A percentile compares a stretch with the other conserved stretches of the same genome.
Evolutionary conservation across 2,888 invertebrate species (phyloP).

Genomic region (Habrosyne pyritoides): DNA sequence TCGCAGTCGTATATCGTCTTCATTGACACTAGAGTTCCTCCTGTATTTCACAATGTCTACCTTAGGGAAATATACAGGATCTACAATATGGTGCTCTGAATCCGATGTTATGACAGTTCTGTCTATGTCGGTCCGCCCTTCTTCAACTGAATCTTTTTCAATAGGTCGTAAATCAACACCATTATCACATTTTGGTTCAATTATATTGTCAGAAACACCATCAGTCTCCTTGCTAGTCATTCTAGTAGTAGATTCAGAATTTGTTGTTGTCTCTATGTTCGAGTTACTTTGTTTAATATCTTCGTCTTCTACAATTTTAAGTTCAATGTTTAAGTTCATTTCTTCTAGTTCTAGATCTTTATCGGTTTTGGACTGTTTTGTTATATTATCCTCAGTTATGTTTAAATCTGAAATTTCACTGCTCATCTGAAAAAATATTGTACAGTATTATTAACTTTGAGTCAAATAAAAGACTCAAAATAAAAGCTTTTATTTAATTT

Average conservation of each 20-base stretch:
- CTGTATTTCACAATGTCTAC: conserved; percentile 71
- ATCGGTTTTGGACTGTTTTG: conserved; percentile 40
- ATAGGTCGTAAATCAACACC: conserved; percentile 17
- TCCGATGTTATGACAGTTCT: conserved; percentile 38
- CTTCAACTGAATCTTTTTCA: conserved; percentile 21
- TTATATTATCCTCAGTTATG: conserved; percentile 50
- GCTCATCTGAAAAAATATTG: conserved; percentile 49
- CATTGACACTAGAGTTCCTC: conserved; percentile 76
- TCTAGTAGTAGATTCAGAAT: conserved; percentile 19
- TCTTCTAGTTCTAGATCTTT: conserved; percentile 64
- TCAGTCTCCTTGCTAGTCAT: conserved; percentile 16
- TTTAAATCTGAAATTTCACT: conserved; percentile 56
- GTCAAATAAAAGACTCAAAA: too few species aligned
- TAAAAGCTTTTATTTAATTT: too few species aligned
- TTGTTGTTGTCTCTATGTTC: conserved; percentile 16
- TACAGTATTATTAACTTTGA: background rate
- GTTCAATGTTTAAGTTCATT: conserved; percentile 67
- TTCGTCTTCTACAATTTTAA: conserved; percentile 79
- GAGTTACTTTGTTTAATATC: conserved; percentile 42
- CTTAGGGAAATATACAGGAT: conserved; percentile 65
- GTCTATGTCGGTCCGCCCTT: conserved; percentile 24
- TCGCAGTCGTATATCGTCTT: conserved; percentile 70
- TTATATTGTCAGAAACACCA: conserved; percentile 5
- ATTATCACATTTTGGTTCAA: conserved; percentile 16
- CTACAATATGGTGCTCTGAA: conserved; percentile 60